These are phyloP conservation scores for Odobenus rosmarus DNA, from an alignment of 2,113 vertebrate species.

Conservation along the genomic window DNA sequence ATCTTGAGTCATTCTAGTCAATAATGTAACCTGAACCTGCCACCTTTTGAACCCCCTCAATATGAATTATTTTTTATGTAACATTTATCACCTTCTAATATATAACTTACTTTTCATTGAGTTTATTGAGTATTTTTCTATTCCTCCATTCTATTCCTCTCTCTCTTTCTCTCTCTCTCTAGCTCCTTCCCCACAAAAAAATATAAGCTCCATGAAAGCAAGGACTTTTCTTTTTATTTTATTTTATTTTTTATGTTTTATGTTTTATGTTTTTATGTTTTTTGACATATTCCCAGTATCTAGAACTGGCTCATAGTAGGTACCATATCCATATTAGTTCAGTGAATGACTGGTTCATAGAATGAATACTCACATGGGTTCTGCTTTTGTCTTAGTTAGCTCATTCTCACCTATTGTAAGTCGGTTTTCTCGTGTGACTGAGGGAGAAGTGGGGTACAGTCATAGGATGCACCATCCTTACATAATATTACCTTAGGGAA, in stretches of 20 bases:
- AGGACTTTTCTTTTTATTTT: not conserved
- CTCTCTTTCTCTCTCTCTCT: not conserved
- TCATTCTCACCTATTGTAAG: not conserved
- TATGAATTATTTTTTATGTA: not conserved
- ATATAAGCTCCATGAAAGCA: not conserved
- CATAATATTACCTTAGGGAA: not conserved
- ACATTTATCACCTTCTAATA: not conserved
- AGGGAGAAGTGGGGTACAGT: not conserved
- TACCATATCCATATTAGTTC: not conserved
- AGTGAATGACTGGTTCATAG: not conserved
- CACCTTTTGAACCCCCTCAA: not conserved
- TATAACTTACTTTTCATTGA: not conserved
- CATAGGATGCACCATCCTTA: not conserved
- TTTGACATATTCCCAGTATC: not conserved
- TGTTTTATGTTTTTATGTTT: not conserved
- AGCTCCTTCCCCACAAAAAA: not conserved
- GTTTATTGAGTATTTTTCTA: not conserved
- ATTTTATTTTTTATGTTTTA: too few species aligned
- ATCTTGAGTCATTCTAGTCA: not conserved
- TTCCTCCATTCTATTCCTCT: not conserved
- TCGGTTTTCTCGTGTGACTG: not conserved
- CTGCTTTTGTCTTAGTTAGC: not conserved
- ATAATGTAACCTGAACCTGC: not conserved
- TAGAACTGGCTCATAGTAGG: not conserved
- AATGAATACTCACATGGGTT: not conserved